Base-by-base conservation (phyloP, 1,140 invertebrate species). In the Macrobrachium rosenbergii region DNA sequence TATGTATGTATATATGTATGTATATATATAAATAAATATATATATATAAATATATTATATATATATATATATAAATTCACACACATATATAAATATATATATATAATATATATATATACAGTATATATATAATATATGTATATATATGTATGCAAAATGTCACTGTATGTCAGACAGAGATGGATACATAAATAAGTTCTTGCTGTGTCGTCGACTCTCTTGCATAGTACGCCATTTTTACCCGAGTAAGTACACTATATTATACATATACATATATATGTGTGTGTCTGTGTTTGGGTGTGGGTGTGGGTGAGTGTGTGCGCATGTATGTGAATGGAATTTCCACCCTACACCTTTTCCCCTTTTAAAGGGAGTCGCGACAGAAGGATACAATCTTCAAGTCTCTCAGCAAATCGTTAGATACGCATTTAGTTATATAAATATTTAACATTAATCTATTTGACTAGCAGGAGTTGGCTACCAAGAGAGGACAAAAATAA, bases 261-360 rank as follows among this genome's bases (percentile, higher is more conserved):
- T 58, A n/a, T 58, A 45, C 1, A 7, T 43, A 21, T 43, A 10
- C 12, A 52, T 52, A 52, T 52, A 52, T 52, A 52, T 52, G 6
- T 52, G 6, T 52, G 6, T 52, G 10, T 52, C 8, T 73, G 21
- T 73, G 21, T 73, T 8, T 73, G 67, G 21, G 5, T 72, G 67
- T 72, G 67, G 21, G 67, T 72, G 67, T 37, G 28, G 2, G n/a
- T n/a, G n/a, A n/a, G 28, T 37, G 67, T 43, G 21, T 75, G 73
- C n/a, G 73, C 58, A 23, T 75, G 73, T 75, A 52, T 37, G 73
- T 75, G 28, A 45, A 52, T 75, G 73, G 73, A 45, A 52, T 75
- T 37, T 75, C 58, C 37, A 52, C 73, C 43, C 73, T 23, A 45
- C 23, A 17, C 73, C 58, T 17, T 17, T 5, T 21, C 43, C 37